phyloP scores from a whole-genome alignment of 2,888 invertebrate species.

The Teleogryllus oceanicus region DNA sequence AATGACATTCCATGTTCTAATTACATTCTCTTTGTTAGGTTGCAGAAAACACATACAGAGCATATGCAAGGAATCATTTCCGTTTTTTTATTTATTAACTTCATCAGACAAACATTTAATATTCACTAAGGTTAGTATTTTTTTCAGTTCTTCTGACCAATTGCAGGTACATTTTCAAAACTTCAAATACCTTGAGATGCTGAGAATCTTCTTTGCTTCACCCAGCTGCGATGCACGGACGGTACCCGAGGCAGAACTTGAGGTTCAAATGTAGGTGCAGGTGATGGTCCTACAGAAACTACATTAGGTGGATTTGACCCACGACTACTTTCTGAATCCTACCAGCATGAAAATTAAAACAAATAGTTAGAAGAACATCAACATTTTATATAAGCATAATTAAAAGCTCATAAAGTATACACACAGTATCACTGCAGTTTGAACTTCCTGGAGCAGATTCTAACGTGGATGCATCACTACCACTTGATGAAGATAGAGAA shows the following conservation, averaged over 20 bases:
- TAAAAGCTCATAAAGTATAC: not conserved
- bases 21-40: too few relatives aligned
- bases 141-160: too few relatives aligned
- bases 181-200: conserved; percentile 19
- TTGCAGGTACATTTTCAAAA: not conserved
- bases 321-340: conserved; percentile 41
- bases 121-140: too few relatives aligned
- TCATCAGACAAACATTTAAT: too few relatives aligned
- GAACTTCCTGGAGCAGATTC: conserved; percentile 32
- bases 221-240: conserved; percentile 23
- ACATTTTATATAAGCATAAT: conserved; percentile 21
- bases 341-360: conserved; percentile 24
- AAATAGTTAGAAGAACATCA: not conserved
- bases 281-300: conserved; percentile 23
- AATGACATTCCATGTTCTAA: too few relatives aligned
- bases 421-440: conserved; percentile 27
- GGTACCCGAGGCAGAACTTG: conserved; percentile 27
- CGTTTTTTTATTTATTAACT: too few relatives aligned
- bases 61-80: too few relatives aligned
- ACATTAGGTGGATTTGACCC: conserved; percentile 32
- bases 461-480: conserved; percentile 33
- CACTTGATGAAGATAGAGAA: conserved; percentile 33
- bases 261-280: conserved; percentile 21
- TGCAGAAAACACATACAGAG: too few relatives aligned
- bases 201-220: conserved; percentile 28